Evolutionary conservation across 1,140 invertebrate species (phyloP), one percentile per base, ranked within the genome.

Genomic region (Heterodera schachtii): DNA sequence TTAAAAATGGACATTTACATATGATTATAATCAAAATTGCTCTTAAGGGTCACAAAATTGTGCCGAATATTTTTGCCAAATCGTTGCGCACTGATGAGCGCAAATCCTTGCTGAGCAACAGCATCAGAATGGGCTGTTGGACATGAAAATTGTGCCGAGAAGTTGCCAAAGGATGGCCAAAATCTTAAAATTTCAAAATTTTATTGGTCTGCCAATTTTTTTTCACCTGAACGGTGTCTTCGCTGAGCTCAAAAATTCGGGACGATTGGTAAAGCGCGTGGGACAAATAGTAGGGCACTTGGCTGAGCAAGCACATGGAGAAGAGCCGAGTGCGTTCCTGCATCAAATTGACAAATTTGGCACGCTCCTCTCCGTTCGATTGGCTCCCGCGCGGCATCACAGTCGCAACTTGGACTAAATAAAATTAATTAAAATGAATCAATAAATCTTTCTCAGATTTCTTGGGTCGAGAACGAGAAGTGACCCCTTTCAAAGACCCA

Each of bases 111-210:
- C 77, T 78, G 6, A 78, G 70, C 11, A 78, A 66, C 16, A 78
- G 44, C 66, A 78, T 47, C 44, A 78, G 52, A 31, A 78, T 69
- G 31, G 77, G 64, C 70, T 78, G 64, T n/a, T 78, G 77, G 47
- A 78, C 77, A 13, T 78, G 77, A 69, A 78, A 9, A 78, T 69
- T 69, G 64, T 78, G 64, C 77, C 77, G 47, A 78, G 66, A 43
- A 78, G 52, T 69, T 78, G 77, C n/a, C 64, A 66, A 7, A 78
- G 49, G 47, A 69, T 69, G 11, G 77, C 66, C 77, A 78, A 64
- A 64, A 64, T 64, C 66, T 76, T 6, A 21, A 49, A 75, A 41
- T 44, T 49, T 75, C 7, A 43, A 43, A 9, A n/a, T n/a, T 43
- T 60, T 74, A 74, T 4, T 4, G 16, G 19, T 3, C 41, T 8